These are phyloP conservation scores for Dipus sagitta DNA, from an alignment of 2,797 vertebrate genomes.

Conservation along the genomic window DNA sequence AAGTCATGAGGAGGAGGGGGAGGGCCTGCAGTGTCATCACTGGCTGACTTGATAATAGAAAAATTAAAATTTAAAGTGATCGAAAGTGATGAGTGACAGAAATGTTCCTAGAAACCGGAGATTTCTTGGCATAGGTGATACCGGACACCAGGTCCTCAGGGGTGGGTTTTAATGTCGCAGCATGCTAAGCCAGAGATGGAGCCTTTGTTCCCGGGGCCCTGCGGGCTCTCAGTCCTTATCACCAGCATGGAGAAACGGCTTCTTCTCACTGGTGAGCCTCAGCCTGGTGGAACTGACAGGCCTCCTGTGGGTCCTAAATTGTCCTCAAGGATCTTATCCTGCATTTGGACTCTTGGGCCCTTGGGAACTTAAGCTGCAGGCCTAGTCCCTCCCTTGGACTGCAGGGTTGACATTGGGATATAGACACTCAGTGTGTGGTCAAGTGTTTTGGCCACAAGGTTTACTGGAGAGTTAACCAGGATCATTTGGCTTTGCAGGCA, in stretches of 20 bases:
- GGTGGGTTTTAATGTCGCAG: not conserved
- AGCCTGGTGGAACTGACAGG: not conserved
- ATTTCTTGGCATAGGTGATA: not conserved
- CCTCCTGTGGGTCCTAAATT: not conserved
- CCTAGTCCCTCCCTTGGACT: not conserved
- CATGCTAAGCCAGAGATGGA: not conserved
- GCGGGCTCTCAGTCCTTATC: not conserved
- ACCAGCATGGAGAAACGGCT: not conserved
- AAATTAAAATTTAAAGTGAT: constrained; percentile 80
- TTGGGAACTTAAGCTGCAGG: not conserved
- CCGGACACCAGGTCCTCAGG: not conserved
- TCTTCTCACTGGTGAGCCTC: not conserved
- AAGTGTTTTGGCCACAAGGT: not conserved
- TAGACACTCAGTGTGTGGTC: too few species aligned
- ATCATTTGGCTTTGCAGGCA: too few species aligned
- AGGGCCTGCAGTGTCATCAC: not conserved
- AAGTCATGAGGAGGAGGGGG: not conserved
- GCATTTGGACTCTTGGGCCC: not conserved
- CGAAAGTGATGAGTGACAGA: constrained; percentile 31
- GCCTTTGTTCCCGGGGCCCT: not conserved
- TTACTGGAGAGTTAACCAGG: not conserved
- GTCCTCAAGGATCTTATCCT: not conserved
- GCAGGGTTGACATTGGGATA: rapidly evolving
- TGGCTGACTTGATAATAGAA: constrained; percentile 65
- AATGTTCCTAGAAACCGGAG: constrained; percentile 66